Base-by-base conservation (phyloP, 37 sponge, comb jelly and placozoan genomes). In the Halisarca cf. caerulea region DNA sequence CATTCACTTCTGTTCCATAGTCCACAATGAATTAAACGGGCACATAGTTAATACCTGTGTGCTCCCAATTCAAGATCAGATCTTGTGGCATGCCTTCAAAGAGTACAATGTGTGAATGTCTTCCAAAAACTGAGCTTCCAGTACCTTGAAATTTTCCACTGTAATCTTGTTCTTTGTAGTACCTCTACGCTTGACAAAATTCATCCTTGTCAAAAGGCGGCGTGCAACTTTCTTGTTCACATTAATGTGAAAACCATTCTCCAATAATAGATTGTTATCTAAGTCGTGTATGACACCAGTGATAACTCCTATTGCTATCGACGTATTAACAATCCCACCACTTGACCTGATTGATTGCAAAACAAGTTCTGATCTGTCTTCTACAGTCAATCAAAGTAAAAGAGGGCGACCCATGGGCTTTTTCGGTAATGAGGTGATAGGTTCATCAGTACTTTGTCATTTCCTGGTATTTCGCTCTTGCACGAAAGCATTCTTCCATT, bases 331-430 rank as follows among this genome's bases (percentile, higher is more conserved):
- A 59, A 59, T 59, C 23, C 60, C 6, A 59, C 60, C 60, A 2
- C 25, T 27, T 59, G 23, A 27, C 60, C 60, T 59, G 4, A 5
- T 59, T 59, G 23, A 27, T 27, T 59, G 60, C 11, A 54, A 59
- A 59, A 27, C 25, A 59, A n/a, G 11, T 54, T 54, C 17, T 54
- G 57, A 20, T 20, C 57, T 59, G 25, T 59, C 7, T 59, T 59
- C 60, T 59, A 59, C 60, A 59, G 23, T 27, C 25, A 3, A 27
- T 58, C 57, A 57, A 57, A 79, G 58, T 33, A 79, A 33, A 37
- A 79, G 51, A 28, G 80, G 80, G 47, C 58, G 80, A 28, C 80
- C 80, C 25, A 4, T 57, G 20, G 23, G 55, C 47, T 33, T 45
- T 24, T 36, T 20, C 21, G 80, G 80, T 3, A 79, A 58, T 34